These are phyloP conservation scores for Lasius platythorax DNA, from an alignment of 2,888 invertebrate genomes.

Conservation along the genomic window DNA sequence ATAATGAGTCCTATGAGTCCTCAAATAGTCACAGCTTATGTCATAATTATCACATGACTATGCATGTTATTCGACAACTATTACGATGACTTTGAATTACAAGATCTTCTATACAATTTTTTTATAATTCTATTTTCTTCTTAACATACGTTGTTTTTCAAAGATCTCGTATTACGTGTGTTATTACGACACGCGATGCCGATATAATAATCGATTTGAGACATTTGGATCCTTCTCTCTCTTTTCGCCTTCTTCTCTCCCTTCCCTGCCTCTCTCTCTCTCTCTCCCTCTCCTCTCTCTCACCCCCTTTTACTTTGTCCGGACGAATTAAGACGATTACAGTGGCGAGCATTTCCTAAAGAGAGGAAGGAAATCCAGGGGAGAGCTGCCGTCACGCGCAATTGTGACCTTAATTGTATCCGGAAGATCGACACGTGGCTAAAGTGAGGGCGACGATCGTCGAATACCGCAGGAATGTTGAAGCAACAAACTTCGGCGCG, in stretches of 20 bases:
- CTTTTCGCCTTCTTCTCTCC: neutral
- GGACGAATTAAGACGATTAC: slow-evolving; percentile 29
- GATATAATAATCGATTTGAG: neutral
- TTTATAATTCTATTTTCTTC: neutral
- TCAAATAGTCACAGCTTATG: neutral
- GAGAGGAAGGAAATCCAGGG: neutral
- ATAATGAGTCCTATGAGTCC: neutral
- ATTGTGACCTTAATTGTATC: slow-evolving; percentile 49
- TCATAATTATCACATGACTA: neutral
- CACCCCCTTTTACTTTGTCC: neutral
- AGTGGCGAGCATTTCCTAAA: neutral
- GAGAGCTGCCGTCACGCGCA: slow-evolving; percentile 17
- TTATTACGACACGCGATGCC: neutral
- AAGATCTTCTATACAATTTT: neutral
- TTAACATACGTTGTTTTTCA: no score
- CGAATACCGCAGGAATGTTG: slow-evolving; percentile 43
- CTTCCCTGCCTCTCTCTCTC: neutral
- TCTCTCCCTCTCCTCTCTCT: neutral
- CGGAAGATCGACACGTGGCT: slow-evolving; percentile 44
- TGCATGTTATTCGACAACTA: neutral
- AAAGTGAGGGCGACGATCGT: slow-evolving; percentile 42
- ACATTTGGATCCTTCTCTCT: no score
- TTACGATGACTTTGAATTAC: neutral
- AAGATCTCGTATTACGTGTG: neutral
- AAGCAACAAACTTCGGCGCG: slow-evolving; percentile 28